A percentile compares a stretch with the other conserved stretches of the same genome.
phyloP scores from a whole-genome alignment of 2,113 vertebrate species.

The Albula goreensis region DNA sequence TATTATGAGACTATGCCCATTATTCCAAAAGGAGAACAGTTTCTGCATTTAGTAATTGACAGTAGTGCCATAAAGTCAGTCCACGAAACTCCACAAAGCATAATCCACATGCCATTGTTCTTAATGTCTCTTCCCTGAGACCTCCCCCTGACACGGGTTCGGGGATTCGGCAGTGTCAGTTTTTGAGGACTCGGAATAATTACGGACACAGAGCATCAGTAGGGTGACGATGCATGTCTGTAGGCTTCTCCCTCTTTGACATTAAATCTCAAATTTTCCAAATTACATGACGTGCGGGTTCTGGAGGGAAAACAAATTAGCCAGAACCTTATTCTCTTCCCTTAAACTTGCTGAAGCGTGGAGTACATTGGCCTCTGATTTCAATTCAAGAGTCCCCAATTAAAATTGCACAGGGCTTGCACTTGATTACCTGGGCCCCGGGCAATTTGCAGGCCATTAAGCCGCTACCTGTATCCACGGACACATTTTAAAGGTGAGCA shows the following conservation, averaged over 20 bases:
- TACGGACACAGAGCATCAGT: constrained; percentile 44
- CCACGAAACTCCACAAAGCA: constrained; percentile 43
- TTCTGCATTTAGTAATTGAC: constrained; percentile 36
- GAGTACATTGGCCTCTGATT: constrained; percentile 71
- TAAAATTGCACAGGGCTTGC: constrained; percentile 75
- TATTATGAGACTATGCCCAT: constrained; percentile 14
- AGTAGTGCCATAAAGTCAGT: constrained; percentile 43
- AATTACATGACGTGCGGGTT: constrained; percentile 61
- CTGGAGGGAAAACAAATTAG: constrained; percentile 54
- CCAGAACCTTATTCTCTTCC: constrained; percentile 63
- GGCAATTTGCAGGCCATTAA: constrained; percentile 74
- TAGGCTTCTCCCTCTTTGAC: constrained; percentile 43
- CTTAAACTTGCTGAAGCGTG: constrained; percentile 67
- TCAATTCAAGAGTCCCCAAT: constrained; percentile 72
- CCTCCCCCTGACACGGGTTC: constrained; percentile 33
- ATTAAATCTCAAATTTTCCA: constrained; percentile 43
- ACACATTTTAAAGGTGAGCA: constrained; percentile 75
- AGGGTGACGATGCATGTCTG: constrained; percentile 40
- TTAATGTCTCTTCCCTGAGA: constrained; percentile 33
- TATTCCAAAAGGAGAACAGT: constrained; percentile 33
- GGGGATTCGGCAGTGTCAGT: constrained; percentile 40
- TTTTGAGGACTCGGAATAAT: constrained; percentile 38
- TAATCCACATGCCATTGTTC: constrained; percentile 43
- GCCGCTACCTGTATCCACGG: constrained; percentile 67
- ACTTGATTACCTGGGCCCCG: constrained; percentile 73